phyloP scores from a whole-genome alignment of 2,113 vertebrate genomes.

The Thermophis baileyi region DNA sequence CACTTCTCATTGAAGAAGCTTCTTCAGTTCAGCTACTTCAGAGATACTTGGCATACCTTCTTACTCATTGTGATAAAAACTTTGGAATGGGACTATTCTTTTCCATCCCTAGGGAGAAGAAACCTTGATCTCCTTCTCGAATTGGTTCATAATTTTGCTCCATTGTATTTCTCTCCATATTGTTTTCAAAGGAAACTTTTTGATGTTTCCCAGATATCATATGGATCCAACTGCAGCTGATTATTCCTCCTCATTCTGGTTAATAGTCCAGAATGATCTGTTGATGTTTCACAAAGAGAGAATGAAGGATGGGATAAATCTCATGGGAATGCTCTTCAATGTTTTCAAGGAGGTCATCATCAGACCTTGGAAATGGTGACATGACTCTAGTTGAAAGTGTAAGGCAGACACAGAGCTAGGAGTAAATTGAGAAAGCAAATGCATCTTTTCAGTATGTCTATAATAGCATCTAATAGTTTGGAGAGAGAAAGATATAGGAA shows the following conservation, averaged over 20 bases:
- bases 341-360: background rate
- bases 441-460: background rate
- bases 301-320: background rate
- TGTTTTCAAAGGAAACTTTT: background rate
- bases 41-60: conserved; percentile 35
- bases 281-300: background rate
- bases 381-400: background rate
- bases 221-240: background rate
- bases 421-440: background rate
- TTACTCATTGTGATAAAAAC: conserved; percentile 37
- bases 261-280: background rate
- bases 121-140: conserved; percentile 27
- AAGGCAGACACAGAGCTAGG: no score
- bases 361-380: background rate
- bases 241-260: background rate
- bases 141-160: background rate
- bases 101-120: conserved; percentile 31
- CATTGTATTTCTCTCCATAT: background rate
- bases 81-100: conserved; percentile 33
- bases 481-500: background rate
- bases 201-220: background rate
- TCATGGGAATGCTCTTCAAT: background rate
- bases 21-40: background rate
- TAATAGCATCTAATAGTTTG: background rate
- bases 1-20: background rate